Evolutionary conservation across 1,140 invertebrate species (phyloP), one percentile per base, ranked within the genome.

Genomic region (Hestina assimilis): DNA sequence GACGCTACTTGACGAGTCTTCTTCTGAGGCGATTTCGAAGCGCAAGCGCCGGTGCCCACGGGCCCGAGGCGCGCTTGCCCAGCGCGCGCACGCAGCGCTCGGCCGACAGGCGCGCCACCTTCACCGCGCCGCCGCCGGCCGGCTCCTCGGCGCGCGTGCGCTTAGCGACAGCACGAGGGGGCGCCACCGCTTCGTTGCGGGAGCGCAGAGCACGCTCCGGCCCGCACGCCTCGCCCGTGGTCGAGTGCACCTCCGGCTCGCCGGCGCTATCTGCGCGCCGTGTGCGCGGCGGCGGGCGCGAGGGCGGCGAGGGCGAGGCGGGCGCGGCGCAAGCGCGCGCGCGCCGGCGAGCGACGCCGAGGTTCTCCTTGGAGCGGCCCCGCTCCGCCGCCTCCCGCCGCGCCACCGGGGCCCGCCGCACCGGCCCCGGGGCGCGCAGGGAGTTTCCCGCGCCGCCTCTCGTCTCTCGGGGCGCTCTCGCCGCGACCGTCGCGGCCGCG

Each of bases 11-110:
- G 47, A 56, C 78, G 23, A 84, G 72, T 20, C 81, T 67, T 4
- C 79, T 69, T 24, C 83, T 76, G 60, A 87, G 57, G 45, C 83
- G 79, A 52, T 77, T 74, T 48, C 81, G 74, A 42, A 84, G 70
- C 56, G 81, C 71, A 48, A 75, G 67, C 67, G 81, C 74, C 21
- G 79, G 77, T 63, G 75, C 75, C 77, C 78, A 81, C 21, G 75
- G 70, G 38, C 68, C 75, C 52, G 75, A 65, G 24, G 80, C 71
- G 54, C 76, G 74, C 69, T 74, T 75, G 64, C 67, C 67, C 14
- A 75, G 60, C 31, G 46, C 28, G 4, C 45, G 45, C 6, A 17
- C 29, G 19, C 45, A 48, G 4, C 45, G 45, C 19, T 48, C 45
- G 28, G 28, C 11, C 0, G 69, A 45, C 17, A 56, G 63, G 11